Percentiles rank a stretch among this genome's conserved stretches.
Evolutionary conservation across 2,888 invertebrate species (phyloP).

Genomic region (Timema cristinae): DNA sequence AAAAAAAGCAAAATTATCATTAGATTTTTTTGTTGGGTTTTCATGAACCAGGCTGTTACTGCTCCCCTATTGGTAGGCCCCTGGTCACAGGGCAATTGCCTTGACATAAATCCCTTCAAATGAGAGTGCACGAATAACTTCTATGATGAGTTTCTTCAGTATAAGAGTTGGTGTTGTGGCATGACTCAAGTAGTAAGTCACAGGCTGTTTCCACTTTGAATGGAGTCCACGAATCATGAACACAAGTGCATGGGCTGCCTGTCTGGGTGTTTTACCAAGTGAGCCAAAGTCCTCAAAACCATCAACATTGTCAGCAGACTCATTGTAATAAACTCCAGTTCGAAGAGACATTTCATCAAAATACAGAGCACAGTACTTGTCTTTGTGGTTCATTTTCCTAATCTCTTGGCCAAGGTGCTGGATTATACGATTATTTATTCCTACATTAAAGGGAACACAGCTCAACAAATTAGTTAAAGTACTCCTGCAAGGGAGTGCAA

Average conservation of each 20-base stretch:
- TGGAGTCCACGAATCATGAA: not conserved
- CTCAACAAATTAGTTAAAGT: too few species aligned
- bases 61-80: not conserved
- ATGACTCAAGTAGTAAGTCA: not conserved
- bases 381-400: too few species aligned
- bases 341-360: too few species aligned
- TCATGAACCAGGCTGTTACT: not conserved
- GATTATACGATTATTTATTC: too few species aligned
- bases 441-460: too few species aligned
- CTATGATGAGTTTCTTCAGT: not conserved
- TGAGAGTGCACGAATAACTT: not conserved
- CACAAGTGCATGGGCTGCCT: not conserved
- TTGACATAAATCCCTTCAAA: not conserved
- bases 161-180: not conserved
- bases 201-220: not conserved
- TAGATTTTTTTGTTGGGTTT: not conserved
- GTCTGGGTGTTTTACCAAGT: not conserved
- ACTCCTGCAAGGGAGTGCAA: not conserved
- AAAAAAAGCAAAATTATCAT: not conserved
- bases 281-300: too few species aligned
- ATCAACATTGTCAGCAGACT: too few species aligned
- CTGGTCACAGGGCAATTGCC: not conserved
- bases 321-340: too few species aligned
- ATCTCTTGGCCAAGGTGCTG: too few species aligned
- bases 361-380: too few species aligned